A percentile compares a stretch with the other conserved stretches of the same genome.
Conservation (phyloP, 2,888 invertebrate species). For the Troides oblongomaculatus region DNA sequence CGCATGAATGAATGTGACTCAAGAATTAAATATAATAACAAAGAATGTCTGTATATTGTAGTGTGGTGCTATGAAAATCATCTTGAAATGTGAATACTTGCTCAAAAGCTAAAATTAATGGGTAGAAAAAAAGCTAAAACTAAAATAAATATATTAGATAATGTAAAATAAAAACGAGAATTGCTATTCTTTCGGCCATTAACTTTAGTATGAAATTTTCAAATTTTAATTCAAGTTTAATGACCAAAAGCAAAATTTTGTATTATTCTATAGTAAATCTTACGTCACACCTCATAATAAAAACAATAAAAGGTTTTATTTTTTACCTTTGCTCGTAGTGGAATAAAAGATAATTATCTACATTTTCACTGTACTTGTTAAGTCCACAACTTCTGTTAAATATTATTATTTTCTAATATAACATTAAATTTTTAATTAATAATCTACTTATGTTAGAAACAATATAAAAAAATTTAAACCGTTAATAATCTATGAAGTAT, state of each 20-base stretch:
- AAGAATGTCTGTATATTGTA: slow-evolving; percentile 1
- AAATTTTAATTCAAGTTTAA: neutral
- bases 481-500: too few relatives aligned
- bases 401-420: too few relatives aligned
- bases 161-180: neutral
- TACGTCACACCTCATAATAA: slow-evolving; percentile 25
- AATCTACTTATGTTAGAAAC: too few relatives aligned
- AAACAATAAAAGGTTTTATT: neutral
- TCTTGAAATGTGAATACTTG: slow-evolving; percentile 2
- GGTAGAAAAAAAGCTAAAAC: slow-evolving; percentile 3
- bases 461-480: too few relatives aligned
- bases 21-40: neutral
- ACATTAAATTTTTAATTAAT: too few relatives aligned
- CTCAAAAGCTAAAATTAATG: slow-evolving; percentile 12
- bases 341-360: neutral
- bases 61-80: slow-evolving; percentile 14
- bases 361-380: neutral
- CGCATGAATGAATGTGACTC: neutral
- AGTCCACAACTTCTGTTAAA: too few relatives aligned
- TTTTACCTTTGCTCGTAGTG: neutral
- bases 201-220: neutral
- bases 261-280: slow-evolving; percentile 17
- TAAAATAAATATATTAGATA: slow-evolving; percentile 5
- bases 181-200: slow-evolving; percentile 2
- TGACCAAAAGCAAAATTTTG: neutral